These are phyloP conservation scores for Boulengeromyrus knoepffleri DNA, from an alignment of 2,113 vertebrate genomes.

Conservation along the genomic window DNA sequence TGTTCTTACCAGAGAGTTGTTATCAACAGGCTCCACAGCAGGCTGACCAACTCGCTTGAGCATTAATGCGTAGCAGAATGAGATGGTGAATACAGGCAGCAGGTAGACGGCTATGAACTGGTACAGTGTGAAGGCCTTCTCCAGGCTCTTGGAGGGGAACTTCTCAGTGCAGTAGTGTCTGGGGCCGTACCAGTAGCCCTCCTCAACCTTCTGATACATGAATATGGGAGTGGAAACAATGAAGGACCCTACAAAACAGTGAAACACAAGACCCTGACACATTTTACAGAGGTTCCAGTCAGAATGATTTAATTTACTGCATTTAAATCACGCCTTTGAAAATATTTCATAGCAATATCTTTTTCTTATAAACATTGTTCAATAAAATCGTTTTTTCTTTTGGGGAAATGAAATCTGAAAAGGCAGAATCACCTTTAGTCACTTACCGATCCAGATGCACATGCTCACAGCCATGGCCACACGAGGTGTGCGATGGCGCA, in stretches of 20 bases:
- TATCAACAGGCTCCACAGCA: slow-evolving; percentile 67
- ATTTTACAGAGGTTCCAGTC: not conserved
- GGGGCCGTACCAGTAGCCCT: slow-evolving; percentile 70
- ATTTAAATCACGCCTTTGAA: not conserved
- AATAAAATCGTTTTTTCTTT: not conserved
- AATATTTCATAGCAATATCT: not conserved
- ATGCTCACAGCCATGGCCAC: slow-evolving; percentile 71
- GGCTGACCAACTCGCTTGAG: slow-evolving; percentile 68
- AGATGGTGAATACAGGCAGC: slow-evolving; percentile 65
- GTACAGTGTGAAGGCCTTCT: slow-evolving; percentile 70
- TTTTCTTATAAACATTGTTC: not conserved
- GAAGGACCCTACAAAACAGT: slow-evolving; percentile 59
- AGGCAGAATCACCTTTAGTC: not conserved
- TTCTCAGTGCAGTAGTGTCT: slow-evolving; percentile 69
- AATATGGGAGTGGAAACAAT: slow-evolving; percentile 67
- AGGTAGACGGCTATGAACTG: slow-evolving; percentile 71
- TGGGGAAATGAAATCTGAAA: not conserved
- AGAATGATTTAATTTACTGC: not conserved
- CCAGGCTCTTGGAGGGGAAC: slow-evolving; percentile 67
- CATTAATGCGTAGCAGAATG: slow-evolving; percentile 71
- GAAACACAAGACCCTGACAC: not conserved
- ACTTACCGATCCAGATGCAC: slow-evolving; percentile 73
- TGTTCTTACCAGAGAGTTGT: slow-evolving; percentile 65
- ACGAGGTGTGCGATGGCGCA: slow-evolving; percentile 65
- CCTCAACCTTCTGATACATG: slow-evolving; percentile 67